Evolutionary conservation across 1,140 invertebrate genomes (phyloP).

Genomic region (Rhagoletis pomonella): DNA sequence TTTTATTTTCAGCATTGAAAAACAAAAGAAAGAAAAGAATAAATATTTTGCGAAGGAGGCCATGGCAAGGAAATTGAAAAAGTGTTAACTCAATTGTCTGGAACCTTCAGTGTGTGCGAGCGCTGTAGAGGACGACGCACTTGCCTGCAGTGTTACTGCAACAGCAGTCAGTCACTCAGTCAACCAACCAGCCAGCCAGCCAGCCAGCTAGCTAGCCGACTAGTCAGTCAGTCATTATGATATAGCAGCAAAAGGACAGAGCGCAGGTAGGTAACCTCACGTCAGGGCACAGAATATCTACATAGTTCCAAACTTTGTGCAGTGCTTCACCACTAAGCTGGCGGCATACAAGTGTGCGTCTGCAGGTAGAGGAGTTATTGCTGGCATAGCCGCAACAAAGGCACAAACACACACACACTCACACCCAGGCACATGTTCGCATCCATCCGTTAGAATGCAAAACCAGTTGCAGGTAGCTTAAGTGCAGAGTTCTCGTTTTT

Average conservation of each 20-base stretch:
- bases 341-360: too few species aligned
- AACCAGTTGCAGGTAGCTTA: constrained; percentile 45
- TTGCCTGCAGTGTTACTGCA: constrained; percentile 19
- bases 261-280: too few species aligned
- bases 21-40: not conserved
- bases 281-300: too few species aligned
- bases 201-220: not conserved
- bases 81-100: constrained; percentile 52
- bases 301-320: too few species aligned
- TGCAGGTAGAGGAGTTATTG: not conserved
- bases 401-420: not conserved
- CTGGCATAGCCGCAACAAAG: not conserved
- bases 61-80: constrained; percentile 50
- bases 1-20: constrained; percentile 37
- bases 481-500: constrained; percentile 21
- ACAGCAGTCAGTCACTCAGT: not conserved
- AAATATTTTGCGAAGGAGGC: constrained; percentile 43
- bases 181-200: not conserved
- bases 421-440: not conserved
- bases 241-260: too few species aligned
- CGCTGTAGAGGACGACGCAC: constrained; percentile 5
- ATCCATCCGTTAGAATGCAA: constrained; percentile 47
- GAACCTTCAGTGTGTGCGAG: not conserved
- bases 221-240: too few species aligned
- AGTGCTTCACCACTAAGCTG: too few species aligned